These are phyloP conservation scores for Sussaba pulchella DNA, from an alignment of 2,888 invertebrate genomes.

Conservation along the genomic window DNA sequence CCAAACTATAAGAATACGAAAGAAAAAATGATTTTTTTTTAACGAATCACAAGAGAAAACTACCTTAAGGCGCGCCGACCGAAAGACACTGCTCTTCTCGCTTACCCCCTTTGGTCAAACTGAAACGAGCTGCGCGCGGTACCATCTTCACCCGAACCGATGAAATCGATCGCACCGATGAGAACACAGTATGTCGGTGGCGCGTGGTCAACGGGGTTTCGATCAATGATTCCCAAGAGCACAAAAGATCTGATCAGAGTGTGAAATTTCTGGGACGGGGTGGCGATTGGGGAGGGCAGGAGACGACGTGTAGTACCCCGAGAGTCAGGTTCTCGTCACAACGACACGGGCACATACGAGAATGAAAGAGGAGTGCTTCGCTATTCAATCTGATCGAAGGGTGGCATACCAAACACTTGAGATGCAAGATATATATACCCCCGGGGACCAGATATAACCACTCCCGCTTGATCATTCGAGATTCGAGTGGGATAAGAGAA, in stretches of 20 bases:
- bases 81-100: slow-evolving; percentile 3
- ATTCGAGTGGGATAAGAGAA: not conserved
- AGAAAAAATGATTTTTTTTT: too few relatives aligned
- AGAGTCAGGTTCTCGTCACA: not conserved
- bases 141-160: not conserved
- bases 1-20: not conserved
- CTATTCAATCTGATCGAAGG: slow-evolving; percentile 11
- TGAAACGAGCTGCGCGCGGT: slow-evolving; percentile 2
- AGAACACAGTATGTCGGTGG: slow-evolving; percentile 12
- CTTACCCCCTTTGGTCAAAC: not conserved
- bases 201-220: slow-evolving; percentile 22
- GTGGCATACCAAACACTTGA: not conserved
- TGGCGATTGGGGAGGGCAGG: not conserved
- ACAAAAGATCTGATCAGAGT: slow-evolving; percentile 17
- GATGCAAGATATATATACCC: not conserved
- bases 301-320: not conserved
- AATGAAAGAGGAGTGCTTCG: not conserved
- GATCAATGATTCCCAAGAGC: slow-evolving; percentile 22
- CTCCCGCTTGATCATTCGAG: slow-evolving; percentile 17
- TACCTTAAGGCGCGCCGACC: not conserved
- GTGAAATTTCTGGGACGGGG: not conserved
- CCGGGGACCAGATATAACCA: not conserved
- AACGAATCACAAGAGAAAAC: too few relatives aligned
- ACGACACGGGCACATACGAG: not conserved
- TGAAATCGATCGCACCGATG: slow-evolving; percentile 14